Evolutionary conservation across 2,888 invertebrate genomes (phyloP).

Genomic region (Trimorus sp.): DNA sequence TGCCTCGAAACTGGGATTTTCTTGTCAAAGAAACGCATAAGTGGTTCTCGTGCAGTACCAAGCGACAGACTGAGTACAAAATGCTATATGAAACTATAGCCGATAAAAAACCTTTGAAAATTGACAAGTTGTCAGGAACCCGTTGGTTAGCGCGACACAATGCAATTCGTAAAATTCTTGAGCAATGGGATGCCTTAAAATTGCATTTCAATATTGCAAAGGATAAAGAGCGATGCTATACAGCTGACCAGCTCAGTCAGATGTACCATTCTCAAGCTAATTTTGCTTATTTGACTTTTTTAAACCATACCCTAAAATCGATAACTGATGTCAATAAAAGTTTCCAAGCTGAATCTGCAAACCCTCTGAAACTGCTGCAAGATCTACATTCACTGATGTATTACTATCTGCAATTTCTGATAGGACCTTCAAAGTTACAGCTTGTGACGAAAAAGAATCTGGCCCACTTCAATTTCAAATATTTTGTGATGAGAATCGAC

Average conservation of each 20-base stretch:
- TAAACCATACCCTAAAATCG: constrained; percentile 54
- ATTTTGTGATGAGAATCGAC: constrained; percentile 3
- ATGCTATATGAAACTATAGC: background rate
- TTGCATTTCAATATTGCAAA: constrained; percentile 68
- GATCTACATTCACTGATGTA: constrained; percentile 46
- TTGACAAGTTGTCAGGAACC: constrained; percentile 27
- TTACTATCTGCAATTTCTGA: constrained; percentile 14
- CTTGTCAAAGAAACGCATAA: constrained; percentile 69
- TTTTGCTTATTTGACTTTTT: constrained; percentile 50
- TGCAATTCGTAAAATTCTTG: constrained; percentile 38
- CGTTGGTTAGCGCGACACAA: constrained; percentile 26
- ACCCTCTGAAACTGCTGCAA: constrained; percentile 60
- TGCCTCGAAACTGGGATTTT: constrained; percentile 66
- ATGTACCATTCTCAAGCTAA: constrained; percentile 57
- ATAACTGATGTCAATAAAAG: constrained; percentile 51
- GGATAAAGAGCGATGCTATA: constrained; percentile 63
- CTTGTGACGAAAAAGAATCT: constrained; percentile 9
- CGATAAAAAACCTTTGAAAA: constrained; percentile 26
- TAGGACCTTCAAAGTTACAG: constrained; percentile 10
- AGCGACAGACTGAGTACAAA: constrained; percentile 61
- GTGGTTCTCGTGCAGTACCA: constrained; percentile 71
- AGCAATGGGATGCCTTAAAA: constrained; percentile 73
- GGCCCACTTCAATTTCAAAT: constrained; percentile 15
- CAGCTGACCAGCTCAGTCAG: constrained; percentile 54
- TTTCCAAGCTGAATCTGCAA: constrained; percentile 62